Base-by-base conservation (phyloP, 2,113 vertebrate species). In the Oryzias woworae region DNA sequence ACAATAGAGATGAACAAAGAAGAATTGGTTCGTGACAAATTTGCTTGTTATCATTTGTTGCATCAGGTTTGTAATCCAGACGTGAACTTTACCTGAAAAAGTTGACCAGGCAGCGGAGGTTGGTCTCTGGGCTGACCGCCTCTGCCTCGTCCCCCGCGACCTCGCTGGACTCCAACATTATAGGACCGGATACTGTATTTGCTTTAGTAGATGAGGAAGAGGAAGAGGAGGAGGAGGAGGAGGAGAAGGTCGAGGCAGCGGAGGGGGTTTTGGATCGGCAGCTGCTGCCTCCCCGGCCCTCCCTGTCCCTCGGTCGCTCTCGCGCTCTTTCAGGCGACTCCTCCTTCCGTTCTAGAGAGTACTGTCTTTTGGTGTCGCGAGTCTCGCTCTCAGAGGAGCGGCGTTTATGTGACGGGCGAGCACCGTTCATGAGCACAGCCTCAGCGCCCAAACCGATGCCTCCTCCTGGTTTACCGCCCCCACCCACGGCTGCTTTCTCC, bases 71-170 rank as follows among this genome's bases (percentile, higher is more conserved):
- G 31, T 36, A 36, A 36, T 36, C 10, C 36, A 12, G 36, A 36
- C 36, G 2, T 28, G 6, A 46, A 17, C 10, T 45, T 69, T 64
- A 90, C 90, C 92, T 94, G 88, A 99, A 98, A 71, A 99, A 99
- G 73, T 99, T 98, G 20, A 99, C 96, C 57, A 98, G 90, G 82
- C 98, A 97, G 55, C 93, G 95, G 26, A 97, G 93, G 61, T 99
- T 97, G 80, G 93, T 95, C 87, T 99, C 96, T 1, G 95, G 94
- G 73, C 91, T 95, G 24, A 96, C 92, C 0, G 92, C 82, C 50
- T 92, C 89, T 4, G 88, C 90, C 0, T 90, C 87, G 50, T 94
- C 90, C 57, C 69, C 74, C 4, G 18, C 41, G 3, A 43, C 84
- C n/a, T 91, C 90, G 18, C 63, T 60, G 14, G 81, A 56, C 68